Evolutionary conservation across 2,888 invertebrate species (phyloP), one percentile per base, ranked within the genome.

Genomic region (Cotesia congregata): DNA sequence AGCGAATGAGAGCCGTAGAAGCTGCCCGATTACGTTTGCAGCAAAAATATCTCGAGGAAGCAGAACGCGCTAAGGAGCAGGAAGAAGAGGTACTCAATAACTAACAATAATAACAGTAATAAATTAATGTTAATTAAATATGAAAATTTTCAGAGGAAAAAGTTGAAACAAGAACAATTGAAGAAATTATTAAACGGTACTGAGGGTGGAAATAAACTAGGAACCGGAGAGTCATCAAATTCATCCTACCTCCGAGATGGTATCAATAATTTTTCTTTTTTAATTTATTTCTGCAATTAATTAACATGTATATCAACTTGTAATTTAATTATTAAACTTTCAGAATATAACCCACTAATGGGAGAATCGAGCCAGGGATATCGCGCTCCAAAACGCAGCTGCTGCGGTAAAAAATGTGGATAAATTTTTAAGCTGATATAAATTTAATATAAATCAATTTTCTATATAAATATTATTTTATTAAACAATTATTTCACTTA

Each of bases 11-110:
- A 70, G 88, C 86, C 39, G 86, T 90, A 71, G 90, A 91, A 83
- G 81, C 83, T 67, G 85, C 88, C 1, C 85, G 90, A 72, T 84
- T 88, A 79, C 88, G 84, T 76, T 86, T 91, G 85, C 91, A 91
- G 81, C 88, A 90, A 80, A 86, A 89, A 67, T 90, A 90, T 79
- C 81, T 87, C 7, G 78, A 78, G 74, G 86, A 86, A 79, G 86
- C 87, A 61, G 86, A 86, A 79, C 82, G 84, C 74, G 86, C 87
- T 78, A 79, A 87, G 79, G 81, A 85, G 76, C 88, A 88, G 82
- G 82, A 86, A 78, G 86, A 90, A 85, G 87, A 89, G 86, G 90
- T 90, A 72, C 71, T 77, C 64, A 40, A 20, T 39, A 6, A 15
- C 5, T 62, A n/a, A 67, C 61, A 50, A 41, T 69, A 61, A 65